phyloP scores from a whole-genome alignment of 1,140 invertebrate genomes.

The Megalonaias nervosa region DNA sequence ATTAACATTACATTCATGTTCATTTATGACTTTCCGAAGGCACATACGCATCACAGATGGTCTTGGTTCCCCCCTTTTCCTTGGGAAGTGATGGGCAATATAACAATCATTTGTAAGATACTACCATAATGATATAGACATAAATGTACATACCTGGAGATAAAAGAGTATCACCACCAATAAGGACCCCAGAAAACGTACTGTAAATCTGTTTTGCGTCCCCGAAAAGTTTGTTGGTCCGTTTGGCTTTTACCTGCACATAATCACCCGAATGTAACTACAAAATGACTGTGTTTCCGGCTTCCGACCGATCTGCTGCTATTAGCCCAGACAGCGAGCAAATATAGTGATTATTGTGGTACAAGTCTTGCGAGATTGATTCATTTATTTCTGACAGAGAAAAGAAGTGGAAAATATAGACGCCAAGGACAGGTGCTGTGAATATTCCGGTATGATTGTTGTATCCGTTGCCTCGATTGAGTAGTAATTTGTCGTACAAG shows the following conservation, averaged over 20 bases:
- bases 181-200: conserved; percentile 18
- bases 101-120: no score
- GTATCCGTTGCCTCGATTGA: conserved; percentile 5
- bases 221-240: conserved; percentile 7
- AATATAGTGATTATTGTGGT: conserved; percentile 9
- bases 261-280: conserved; percentile 7
- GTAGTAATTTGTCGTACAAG: conserved; percentile 13
- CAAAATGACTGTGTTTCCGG: conserved; percentile 18
- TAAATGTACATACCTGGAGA: no score
- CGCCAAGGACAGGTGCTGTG: conserved; percentile 8
- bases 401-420: conserved; percentile 27
- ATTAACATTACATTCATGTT: no score
- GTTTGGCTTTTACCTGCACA: neutral
- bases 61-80: no score
- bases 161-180: no score
- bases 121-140: no score
- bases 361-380: conserved; percentile 9
- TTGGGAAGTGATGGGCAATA: no score
- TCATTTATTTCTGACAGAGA: neutral
- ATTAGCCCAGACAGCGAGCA: conserved; percentile 15
- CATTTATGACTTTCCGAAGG: no score
- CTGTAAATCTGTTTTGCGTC: conserved; percentile 5
- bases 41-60: no score
- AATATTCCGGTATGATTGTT: conserved; percentile 7
- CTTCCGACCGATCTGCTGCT: conserved; percentile 3